Evolutionary conservation across 1,140 invertebrate genomes (phyloP), one percentile per base, ranked within the genome.

Genomic region (Ericerus pela): DNA sequence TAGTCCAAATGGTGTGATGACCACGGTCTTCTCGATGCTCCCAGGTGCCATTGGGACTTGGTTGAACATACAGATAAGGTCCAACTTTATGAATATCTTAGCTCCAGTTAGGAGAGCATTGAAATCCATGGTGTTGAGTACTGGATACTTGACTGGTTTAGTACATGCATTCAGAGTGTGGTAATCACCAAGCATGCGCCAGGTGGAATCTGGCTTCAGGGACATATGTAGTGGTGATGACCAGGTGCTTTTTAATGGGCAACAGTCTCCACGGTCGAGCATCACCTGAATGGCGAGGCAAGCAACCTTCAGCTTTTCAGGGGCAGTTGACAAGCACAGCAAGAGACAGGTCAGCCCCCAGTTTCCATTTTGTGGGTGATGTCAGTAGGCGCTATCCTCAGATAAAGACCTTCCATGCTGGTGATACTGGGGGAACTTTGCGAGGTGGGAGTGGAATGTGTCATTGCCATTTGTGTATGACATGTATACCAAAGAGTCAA

Each of bases 131-230:
- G 66, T 61, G 28, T 67, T 60, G 6, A 64, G 66, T 0, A 73
- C 58, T 2, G 68, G 69, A 56, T 71, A 73, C 2, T 61, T 38
- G 56, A 75, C 70, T 0, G 65, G 64, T 18, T 64, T 59, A 11
- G 68, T 72, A 8, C 59, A 33, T 0, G 61, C 55, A 59, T 78
- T 78, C 0, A 77, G 61, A 2, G 37, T 36, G 10, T 70, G 60
- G 57, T 73, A 78, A 55, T 77, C 74, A 0, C 72, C 69, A 60
- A 69, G 72, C 5, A 68, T 67, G 27, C 74, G 56, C 60, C 64
- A 68, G 0, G 61, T 57, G 1, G 66, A 60, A 24, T 65, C 63
- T 57, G 76, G 75, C 55, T 75, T 73, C 0, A 70, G 68, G 33
- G 75, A 58, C 55, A 73, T 68, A 56, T 73, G 69, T n/a, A 74